Evolutionary conservation across 2,888 invertebrate genomes (phyloP), one percentile per base, ranked within the genome.

Genomic region (Drosophila nigritarsus): DNA sequence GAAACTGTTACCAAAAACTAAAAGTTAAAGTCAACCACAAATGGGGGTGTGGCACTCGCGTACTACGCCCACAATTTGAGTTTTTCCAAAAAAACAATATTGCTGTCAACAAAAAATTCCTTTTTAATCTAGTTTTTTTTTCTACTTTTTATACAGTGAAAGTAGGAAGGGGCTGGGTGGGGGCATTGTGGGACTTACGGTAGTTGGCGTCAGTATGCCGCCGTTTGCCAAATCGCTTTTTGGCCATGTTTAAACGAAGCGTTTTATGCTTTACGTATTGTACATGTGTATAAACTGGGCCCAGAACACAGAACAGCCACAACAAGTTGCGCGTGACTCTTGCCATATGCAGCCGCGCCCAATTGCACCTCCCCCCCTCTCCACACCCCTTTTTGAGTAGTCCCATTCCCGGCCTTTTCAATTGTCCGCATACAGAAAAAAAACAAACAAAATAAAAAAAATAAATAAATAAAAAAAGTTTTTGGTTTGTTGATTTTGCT

Each of bases 291-390:
- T 58, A 60, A 53, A 77, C 45, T 49, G 32, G 40, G 48, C 48
- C n/a, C 53, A 36, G 50, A 38, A 32, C 53, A 27, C 59, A 59
- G 27, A 40, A 34, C 13, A 53, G 42, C 71, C 30, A 38, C 73
- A 83, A 87, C 89, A 87, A 85, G 85, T 85, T 86, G 85, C 82
- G 55, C 65, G 59, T 51, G 53, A 53, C 66, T 72, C 42, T 20
- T 48, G 58, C 40, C 65, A 62, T 54, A 65, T 63, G 60, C 27
- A 38, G 40, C 53, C 65, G 56, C 60, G 63, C 72, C 76, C 63
- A 65, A 56, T 51, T 58, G 18, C 15, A 18, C 24, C 18, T 18
- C 45, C 5, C 24, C 3, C 20, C 40, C 5, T 24, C 29, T 1
- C 20, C 56, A 20, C 34, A 11, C 36, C 32, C 7, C 29, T 9